Conservation (phyloP, 2,797 vertebrate species). For the Dipus sagitta region DNA sequence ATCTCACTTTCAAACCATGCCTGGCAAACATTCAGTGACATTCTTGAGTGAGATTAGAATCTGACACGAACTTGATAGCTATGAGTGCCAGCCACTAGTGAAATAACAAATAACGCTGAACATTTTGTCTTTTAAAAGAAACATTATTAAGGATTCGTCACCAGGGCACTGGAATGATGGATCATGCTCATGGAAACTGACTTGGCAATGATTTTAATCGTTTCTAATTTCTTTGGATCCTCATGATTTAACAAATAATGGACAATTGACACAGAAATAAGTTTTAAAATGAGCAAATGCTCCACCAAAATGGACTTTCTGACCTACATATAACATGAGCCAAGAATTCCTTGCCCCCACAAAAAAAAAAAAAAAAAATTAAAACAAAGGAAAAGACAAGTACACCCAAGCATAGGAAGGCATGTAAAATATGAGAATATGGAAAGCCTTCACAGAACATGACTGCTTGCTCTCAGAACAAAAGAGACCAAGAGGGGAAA, state of each 20-base stretch:
- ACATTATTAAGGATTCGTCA: neutral
- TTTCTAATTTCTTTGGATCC: neutral
- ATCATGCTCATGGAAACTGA: neutral
- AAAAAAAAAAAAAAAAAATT: neutral
- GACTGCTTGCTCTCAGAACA: neutral
- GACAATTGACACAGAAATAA: neutral
- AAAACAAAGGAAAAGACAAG: neutral
- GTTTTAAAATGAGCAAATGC: neutral
- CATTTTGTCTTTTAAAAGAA: neutral
- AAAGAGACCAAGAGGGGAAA: neutral
- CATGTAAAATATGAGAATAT: accelerated
- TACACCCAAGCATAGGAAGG: neutral
- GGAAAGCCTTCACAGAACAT: accelerated
- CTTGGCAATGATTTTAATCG: neutral
- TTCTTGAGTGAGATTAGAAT: neutral
- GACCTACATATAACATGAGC: neutral
- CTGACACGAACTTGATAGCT: neutral
- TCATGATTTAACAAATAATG: neutral
- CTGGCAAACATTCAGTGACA: neutral
- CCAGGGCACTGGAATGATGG: neutral
- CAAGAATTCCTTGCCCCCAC: neutral
- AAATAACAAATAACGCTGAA: neutral
- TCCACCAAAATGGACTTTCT: neutral
- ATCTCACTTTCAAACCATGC: no score
- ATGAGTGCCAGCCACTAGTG: neutral